Conservation (phyloP, 2,113 vertebrate genomes). For the Caranx ignobilis region DNA sequence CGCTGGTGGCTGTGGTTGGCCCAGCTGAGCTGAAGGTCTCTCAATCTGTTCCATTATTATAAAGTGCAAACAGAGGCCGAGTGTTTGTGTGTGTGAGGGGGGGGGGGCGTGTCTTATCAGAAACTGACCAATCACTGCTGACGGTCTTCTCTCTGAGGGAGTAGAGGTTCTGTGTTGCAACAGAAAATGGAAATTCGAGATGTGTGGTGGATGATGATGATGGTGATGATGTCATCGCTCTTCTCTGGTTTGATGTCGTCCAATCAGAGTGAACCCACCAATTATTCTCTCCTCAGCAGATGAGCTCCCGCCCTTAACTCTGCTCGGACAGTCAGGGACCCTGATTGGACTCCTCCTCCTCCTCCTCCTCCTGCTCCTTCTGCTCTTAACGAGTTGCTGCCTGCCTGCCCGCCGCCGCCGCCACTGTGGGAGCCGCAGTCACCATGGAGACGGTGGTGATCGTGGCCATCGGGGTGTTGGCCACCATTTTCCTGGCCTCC, state of each 20-base stretch:
- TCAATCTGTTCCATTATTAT: neutral
- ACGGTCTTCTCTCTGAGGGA: neutral
- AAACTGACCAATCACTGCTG: neutral
- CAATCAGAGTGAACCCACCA: conserved; percentile 39
- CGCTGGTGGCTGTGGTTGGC: neutral
- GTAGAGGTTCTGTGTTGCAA: neutral
- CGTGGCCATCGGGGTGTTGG: conserved; percentile 94
- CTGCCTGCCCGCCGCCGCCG: neutral
- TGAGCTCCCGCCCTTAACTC: conserved; percentile 66
- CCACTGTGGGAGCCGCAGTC: conserved; percentile 36
- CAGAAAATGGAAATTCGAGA: conserved; percentile 7
- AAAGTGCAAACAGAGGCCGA: conserved; percentile 42
- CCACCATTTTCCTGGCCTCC: conserved; percentile 96
- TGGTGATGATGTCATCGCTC: neutral
- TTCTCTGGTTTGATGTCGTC: conserved; percentile 8
- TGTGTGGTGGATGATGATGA: neutral
- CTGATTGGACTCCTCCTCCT: conserved; percentile 38
- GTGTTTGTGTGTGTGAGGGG: conserved; percentile 33
- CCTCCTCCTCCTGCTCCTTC: neutral
- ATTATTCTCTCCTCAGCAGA: conserved; percentile 63
- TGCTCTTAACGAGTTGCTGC: conserved; percentile 18
- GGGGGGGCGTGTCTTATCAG: conserved; percentile 42
- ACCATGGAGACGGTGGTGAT: conserved; percentile 98
- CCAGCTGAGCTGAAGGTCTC: neutral
- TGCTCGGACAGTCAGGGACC: conserved; percentile 47